Base-by-base conservation (phyloP, 2,888 invertebrate genomes). In the Scaeva pyrastri region DNA sequence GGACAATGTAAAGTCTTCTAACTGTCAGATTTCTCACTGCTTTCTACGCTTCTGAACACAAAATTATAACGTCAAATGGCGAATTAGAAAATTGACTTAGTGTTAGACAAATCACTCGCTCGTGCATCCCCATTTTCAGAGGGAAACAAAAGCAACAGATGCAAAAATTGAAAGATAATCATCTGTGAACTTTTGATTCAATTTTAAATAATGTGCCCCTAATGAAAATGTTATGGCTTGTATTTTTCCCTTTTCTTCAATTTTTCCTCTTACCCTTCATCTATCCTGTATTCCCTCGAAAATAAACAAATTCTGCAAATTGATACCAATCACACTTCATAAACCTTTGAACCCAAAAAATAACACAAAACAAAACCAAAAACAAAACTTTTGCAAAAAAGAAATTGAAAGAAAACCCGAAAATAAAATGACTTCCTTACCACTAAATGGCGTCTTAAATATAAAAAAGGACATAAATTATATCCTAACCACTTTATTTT, bases 361-460 rank as follows among this genome's bases (percentile, higher is more conserved):
- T n/a, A n/a, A 50, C n/a, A n/a, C n/a, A n/a, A 66, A 58, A n/a
- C 26, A 50, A 55, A 73, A 39, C 88, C 88, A 90, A 88, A 60
- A 31, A 60, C 48, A 88, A 86, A 88, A 89, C 86, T n/a, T n/a
- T n/a, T 81, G 70, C 77, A 76, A 76, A 84, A 16, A 12, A 50
- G 5, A 8, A 14, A n/a, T n/a, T n/a, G n/a, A 39, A 70, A 70
- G 14, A 41, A 31, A 56, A 55, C 31, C 68, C 41, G 73, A 73
- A 74, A 39, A 52, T n/a, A 79, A 88, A 88, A 88, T 76, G 77
- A 73, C 76, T 77, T 85, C 64, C 23, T 50, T 50, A 70, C 77
- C 74, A 71, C 70, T 55, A 71, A 87, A 87, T 78, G 77, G 71
- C 41, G 66, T n/a, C 16, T 41, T 31, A 8, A 43, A n/a, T 36